A percentile compares a stretch with the other conserved stretches of the same genome.
phyloP scores from a whole-genome alignment of 2,888 invertebrate genomes.

The Dryococelus australis region DNA sequence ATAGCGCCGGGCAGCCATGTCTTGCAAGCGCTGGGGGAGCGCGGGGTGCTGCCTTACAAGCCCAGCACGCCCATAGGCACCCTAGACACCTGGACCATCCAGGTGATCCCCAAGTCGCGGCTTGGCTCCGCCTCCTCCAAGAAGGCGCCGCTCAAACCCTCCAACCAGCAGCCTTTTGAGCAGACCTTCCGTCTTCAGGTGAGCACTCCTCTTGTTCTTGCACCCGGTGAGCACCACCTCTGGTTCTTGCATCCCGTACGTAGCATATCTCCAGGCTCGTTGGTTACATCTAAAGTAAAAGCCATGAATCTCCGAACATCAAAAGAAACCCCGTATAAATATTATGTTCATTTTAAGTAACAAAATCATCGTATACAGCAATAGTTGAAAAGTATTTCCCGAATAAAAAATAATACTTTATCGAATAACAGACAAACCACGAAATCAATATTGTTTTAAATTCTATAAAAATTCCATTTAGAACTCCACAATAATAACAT shows the following conservation, averaged over 20 bases:
- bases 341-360: too few species aligned
- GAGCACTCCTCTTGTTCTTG: conserved; percentile 34
- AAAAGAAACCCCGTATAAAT: too few species aligned
- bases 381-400: too few species aligned
- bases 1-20: conserved; percentile 72
- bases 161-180: conserved; percentile 59
- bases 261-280: neutral
- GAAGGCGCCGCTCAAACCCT: conserved; percentile 48
- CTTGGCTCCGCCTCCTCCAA: conserved; percentile 45
- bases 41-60: conserved; percentile 71
- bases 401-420: too few species aligned
- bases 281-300: too few species aligned
- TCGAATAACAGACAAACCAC: too few species aligned
- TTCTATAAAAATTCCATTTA: too few species aligned
- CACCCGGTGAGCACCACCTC: neutral
- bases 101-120: conserved; percentile 59
- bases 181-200: conserved; percentile 57
- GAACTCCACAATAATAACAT: too few species aligned
- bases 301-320: too few species aligned
- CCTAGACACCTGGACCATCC: conserved; percentile 61
- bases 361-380: too few species aligned
- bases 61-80: conserved; percentile 74
- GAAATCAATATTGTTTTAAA: too few species aligned
- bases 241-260: too few species aligned
- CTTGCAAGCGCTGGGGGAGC: conserved; percentile 69